Evolutionary conservation across 1,140 invertebrate genomes (phyloP).

Genomic region (Formica exsecta): DNA sequence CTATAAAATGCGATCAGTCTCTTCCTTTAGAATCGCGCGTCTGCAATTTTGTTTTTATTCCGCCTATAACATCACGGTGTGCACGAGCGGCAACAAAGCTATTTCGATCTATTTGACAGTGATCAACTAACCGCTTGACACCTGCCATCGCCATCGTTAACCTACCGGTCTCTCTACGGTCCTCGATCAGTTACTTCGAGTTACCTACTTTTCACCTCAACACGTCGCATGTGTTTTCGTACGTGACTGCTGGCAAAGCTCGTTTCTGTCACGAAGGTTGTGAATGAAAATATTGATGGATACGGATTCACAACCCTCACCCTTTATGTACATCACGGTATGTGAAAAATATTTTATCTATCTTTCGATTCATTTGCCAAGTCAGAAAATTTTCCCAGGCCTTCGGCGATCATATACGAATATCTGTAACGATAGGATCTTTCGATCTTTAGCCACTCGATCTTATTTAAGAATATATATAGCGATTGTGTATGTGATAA

Average conservation of each 20-base stretch:
- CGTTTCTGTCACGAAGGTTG: slow-evolving; percentile 73
- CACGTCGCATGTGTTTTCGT: slow-evolving; percentile 75
- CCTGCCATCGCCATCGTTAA: slow-evolving; percentile 78
- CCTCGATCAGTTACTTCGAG: slow-evolving; percentile 77
- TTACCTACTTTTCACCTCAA: slow-evolving; percentile 77
- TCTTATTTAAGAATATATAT: not conserved
- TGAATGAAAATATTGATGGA: slow-evolving; percentile 81
- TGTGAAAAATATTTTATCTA: slow-evolving; percentile 69
- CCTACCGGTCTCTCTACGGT: slow-evolving; percentile 69
- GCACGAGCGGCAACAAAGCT: slow-evolving; percentile 22
- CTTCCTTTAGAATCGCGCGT: slow-evolving; percentile 11
- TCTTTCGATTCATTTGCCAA: not conserved
- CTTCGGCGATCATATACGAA: not conserved
- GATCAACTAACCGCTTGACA: slow-evolving; percentile 77
- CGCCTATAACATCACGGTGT: slow-evolving; percentile 14
- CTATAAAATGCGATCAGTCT: slow-evolving; percentile 36
- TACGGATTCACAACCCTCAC: slow-evolving; percentile 61
- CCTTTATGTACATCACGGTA: slow-evolving; percentile 26
- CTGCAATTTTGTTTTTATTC: slow-evolving; percentile 44
- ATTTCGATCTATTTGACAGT: slow-evolving; percentile 58
- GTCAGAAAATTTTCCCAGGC: slow-evolving; percentile 21
- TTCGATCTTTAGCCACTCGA: not conserved
- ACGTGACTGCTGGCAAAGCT: slow-evolving; percentile 77
- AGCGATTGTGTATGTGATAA: no score
- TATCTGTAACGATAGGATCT: not conserved